These are phyloP conservation scores for Ochropacha duplaris DNA, from an alignment of 2,888 invertebrate genomes.

Conservation along the genomic window DNA sequence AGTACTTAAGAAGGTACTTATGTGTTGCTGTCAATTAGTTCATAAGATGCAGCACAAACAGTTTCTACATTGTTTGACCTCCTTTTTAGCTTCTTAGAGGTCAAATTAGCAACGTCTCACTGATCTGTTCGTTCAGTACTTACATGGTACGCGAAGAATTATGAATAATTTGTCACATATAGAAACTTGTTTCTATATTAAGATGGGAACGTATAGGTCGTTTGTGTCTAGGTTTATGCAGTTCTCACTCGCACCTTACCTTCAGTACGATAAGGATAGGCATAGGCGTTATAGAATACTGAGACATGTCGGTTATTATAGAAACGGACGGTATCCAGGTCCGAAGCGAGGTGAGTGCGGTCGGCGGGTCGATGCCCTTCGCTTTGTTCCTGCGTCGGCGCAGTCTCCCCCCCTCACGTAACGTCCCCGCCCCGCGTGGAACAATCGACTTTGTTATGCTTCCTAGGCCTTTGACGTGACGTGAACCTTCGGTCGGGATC, in stretches of 20 bases:
- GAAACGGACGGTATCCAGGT: slow-evolving; percentile 36
- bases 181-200: background rate
- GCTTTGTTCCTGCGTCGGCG: slow-evolving; percentile 61
- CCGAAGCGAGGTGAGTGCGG: slow-evolving; percentile 46
- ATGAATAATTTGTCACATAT: background rate
- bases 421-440: slow-evolving; percentile 28
- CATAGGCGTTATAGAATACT: slow-evolving; percentile 11
- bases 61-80: background rate
- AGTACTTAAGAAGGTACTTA: background rate
- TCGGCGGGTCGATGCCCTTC: slow-evolving; percentile 62
- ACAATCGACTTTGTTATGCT: slow-evolving; percentile 51
- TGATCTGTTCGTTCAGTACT: background rate
- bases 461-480: slow-evolving; percentile 42
- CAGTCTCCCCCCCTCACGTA: slow-evolving; percentile 14
- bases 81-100: background rate
- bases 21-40: background rate
- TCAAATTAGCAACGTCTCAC: background rate
- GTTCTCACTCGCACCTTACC: slow-evolving; percentile 1
- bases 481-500: slow-evolving; percentile 31
- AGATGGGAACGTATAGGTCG: background rate
- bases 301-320: slow-evolving; percentile 39
- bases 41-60: background rate
- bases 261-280: background rate
- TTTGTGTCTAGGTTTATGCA: background rate
- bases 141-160: background rate